Base-by-base conservation (phyloP, 2,888 invertebrate genomes). In the Penaeus monodon region DNA sequence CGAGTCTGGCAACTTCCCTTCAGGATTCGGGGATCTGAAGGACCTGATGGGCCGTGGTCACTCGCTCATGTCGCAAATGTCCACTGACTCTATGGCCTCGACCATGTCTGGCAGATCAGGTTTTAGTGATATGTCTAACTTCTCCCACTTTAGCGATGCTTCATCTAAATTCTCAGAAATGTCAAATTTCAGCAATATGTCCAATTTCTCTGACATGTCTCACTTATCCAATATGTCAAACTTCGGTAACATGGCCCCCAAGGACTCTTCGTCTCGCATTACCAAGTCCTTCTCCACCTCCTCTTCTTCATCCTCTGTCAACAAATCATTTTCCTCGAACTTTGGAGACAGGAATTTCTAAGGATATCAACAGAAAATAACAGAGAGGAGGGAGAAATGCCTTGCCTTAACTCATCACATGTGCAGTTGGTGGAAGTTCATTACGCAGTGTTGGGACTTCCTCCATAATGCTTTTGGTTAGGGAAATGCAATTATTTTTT, bases 11-110 rank as follows among this genome's bases (percentile, higher is more conserved):
- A 81, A 81, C 22, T 89, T 89, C 68, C 85, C 84, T 20, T 20
- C 63, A 27, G 88, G 80, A 12, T 89, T 89, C 73, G 89, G 85
- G 17, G 85, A 88, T 33, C 73, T 89, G n/a, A 81, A 66, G 49
- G 85, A 81, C 66, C 77, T 89, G 27, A 89, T 88, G 84, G 86
- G 85, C 14, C 84, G 89, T 24, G 89, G 89, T 1, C 89, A 88
- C 22, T 82, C 86, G 44, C 83, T 89, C 20, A 89, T 89, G 87
- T 87, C 88, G 24, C 89, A 89, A 29, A 88, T 88, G 88, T 88
- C 88, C 14, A 87, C 88, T 12, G 89, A 89, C 65, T 89, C 89
- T 6, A 78, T 89, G 85, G 88, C 76, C 8, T 89, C 89, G 0
- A 84, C 84, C 64, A 81, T 88, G 33, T 88, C 88, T 17, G 86